Percentiles rank a stretch among this genome's conserved stretches.
These are phyloP conservation scores for Cataglyphis livida DNA, from an alignment of 2,888 invertebrate species.

Conservation along the genomic window DNA sequence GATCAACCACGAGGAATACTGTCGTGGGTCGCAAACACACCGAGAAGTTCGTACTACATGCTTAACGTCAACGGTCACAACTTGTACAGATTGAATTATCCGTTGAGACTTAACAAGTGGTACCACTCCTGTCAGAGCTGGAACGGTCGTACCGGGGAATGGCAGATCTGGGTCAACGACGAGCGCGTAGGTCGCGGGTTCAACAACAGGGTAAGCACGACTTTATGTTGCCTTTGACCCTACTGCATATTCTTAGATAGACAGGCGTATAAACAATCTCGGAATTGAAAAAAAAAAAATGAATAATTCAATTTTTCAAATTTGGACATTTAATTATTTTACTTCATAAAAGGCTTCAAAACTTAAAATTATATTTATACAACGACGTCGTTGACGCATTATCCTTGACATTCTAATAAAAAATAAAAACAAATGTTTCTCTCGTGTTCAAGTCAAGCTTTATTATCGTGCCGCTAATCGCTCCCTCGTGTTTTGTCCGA, in stretches of 20 bases:
- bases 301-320: not conserved
- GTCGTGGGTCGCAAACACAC: constrained; percentile 93
- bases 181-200: constrained; percentile 95
- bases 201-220: constrained; percentile 91
- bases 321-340: not conserved
- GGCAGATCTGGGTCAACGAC: constrained; percentile 95
- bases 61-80: constrained; percentile 94
- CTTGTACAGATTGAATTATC: constrained; percentile 91
- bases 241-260: not conserved
- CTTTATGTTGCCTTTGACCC: constrained; percentile 32
- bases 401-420: constrained; percentile 23
- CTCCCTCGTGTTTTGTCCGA: not conserved
- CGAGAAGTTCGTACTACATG: constrained; percentile 93
- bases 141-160: constrained; percentile 95
- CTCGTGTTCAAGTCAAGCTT: constrained; percentile 5
- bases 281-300: not conserved
- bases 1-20: constrained; percentile 91
- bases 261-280: not conserved
- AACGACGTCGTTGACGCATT: not conserved
- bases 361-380: not conserved
- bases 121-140: constrained; percentile 95
- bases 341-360: not conserved
- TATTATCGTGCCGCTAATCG: constrained; percentile 27
- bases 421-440: not conserved
- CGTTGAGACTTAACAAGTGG: constrained; percentile 90